These are phyloP conservation scores for Maconellicoccus hirsutus DNA, from an alignment of 1,140 invertebrate species.

Conservation along the genomic window DNA sequence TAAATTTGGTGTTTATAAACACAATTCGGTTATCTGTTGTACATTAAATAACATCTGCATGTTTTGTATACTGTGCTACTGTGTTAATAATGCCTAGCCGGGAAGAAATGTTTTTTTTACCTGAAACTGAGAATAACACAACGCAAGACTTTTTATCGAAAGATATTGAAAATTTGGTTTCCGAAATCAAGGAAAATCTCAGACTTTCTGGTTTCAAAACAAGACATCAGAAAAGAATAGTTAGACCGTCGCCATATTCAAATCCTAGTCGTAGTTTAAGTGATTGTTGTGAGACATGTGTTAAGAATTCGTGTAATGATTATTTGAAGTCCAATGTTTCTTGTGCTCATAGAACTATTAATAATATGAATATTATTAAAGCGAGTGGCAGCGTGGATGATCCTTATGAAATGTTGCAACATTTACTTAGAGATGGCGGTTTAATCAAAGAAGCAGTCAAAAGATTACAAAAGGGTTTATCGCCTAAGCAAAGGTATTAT, in stretches of 20 bases:
- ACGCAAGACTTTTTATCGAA: slow-evolving; percentile 36
- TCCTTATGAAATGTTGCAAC: slow-evolving; percentile 53
- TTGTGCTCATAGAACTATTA: background rate
- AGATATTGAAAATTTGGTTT: slow-evolving; percentile 53
- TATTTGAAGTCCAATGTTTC: slow-evolving; percentile 2
- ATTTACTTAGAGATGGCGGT: slow-evolving; percentile 47
- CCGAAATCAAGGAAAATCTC: slow-evolving; percentile 56
- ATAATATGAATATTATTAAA: slow-evolving; percentile 25
- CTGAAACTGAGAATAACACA: background rate
- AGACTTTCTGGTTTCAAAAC: slow-evolving; percentile 40
- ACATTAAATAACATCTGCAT: too few relatives aligned
- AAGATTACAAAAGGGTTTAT: slow-evolving; percentile 44
- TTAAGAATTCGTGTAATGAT: background rate
- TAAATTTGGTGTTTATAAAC: too few relatives aligned
- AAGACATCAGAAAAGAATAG: slow-evolving; percentile 33
- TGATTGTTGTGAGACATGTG: slow-evolving; percentile 27
- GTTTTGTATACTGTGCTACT: too few relatives aligned
- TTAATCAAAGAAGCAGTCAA: slow-evolving; percentile 60
- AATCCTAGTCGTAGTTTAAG: slow-evolving; percentile 41
- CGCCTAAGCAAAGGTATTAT: slow-evolving; percentile 39
- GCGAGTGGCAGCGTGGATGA: slow-evolving; percentile 37
- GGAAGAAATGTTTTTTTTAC: slow-evolving; percentile 14
- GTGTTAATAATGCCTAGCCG: slow-evolving; percentile 5
- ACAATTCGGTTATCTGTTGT: too few relatives aligned
- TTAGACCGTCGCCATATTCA: slow-evolving; percentile 47